Base-by-base conservation (phyloP, 2,888 invertebrate genomes). In the Apamea crenata region DNA sequence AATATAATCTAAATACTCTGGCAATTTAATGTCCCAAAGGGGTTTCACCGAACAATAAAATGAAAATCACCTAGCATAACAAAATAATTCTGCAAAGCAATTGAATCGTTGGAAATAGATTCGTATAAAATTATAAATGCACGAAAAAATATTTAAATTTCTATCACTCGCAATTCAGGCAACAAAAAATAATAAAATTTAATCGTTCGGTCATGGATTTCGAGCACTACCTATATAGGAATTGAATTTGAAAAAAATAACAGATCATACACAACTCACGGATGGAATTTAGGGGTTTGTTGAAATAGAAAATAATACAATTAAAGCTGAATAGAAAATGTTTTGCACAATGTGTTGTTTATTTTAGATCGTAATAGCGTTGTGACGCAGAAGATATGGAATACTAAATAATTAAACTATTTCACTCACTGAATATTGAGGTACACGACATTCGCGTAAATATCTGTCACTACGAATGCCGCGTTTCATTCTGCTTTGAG, bases 211-310 rank as follows among this genome's bases (percentile, higher is more conserved):
- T 77, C 68, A 73, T 80, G 80, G 40, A 77, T 83, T 80, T 74
- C 29, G 67, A 75, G 85, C 89, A 89, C 85, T 81, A 82, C 81
- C 85, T 81, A 82, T 79, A 79, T 69, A 76, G 74, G 80, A 79
- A 85, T 87, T 85, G 74, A 82, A 87, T 81, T 73, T 66, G 25
- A 76, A 82, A 77, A 80, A 78, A 74, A 70, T 40, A 73, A 59
- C 25, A 10, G 56, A 67, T 50, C 40, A 44, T n/a, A 73, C 47
- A 70, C 76, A 78, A 77, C 72, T 80, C 82, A 81, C 78, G 50
- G 0, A 71, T 69, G 63, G n/a, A 85, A 72, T 81, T 76, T 80
- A 85, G 70, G 68, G 74, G 74, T 78, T 80, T 77, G 73, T 77
- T 77, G 61, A 75, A 84, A 89, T 80, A 85, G 61, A 78, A 78